Conservation (phyloP, 2,888 invertebrate species). For the Ophion ellenae region DNA sequence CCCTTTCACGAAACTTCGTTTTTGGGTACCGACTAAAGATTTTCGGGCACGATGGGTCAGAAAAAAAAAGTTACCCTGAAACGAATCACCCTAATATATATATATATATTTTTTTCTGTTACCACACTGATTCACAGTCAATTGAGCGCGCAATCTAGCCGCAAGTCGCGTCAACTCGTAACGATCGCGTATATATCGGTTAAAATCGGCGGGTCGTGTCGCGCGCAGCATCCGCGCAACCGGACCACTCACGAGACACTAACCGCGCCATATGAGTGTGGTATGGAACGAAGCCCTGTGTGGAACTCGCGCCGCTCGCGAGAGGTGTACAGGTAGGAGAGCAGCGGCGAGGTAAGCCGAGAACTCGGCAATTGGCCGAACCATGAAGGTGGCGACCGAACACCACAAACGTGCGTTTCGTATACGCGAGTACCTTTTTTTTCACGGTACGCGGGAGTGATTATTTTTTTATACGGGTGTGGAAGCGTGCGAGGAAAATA, state of each 20-base stretch:
- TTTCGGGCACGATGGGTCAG: no score
- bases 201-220: constrained; percentile 14
- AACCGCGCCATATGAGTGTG: constrained; percentile 69
- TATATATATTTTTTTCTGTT: no score
- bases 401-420: constrained; percentile 42
- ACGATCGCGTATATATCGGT: background rate
- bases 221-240: constrained; percentile 71
- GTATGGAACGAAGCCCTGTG: constrained; percentile 61
- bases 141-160: no score
- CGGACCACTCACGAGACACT: constrained; percentile 76
- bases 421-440: constrained; percentile 33
- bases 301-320: constrained; percentile 59
- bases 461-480: no score
- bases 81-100: no score
- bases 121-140: background rate
- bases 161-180: background rate
- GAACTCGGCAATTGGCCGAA: constrained; percentile 73
- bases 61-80: no score
- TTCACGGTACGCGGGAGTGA: constrained; percentile 2
- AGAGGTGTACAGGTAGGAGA: constrained; percentile 60
- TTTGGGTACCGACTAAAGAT: no score
- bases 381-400: constrained; percentile 66
- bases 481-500: constrained; percentile 19
- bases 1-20: no score
- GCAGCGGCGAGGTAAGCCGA: constrained; percentile 74